phyloP scores from a whole-genome alignment of 2,797 vertebrate species.

The Dromococcyx pavoninus region DNA sequence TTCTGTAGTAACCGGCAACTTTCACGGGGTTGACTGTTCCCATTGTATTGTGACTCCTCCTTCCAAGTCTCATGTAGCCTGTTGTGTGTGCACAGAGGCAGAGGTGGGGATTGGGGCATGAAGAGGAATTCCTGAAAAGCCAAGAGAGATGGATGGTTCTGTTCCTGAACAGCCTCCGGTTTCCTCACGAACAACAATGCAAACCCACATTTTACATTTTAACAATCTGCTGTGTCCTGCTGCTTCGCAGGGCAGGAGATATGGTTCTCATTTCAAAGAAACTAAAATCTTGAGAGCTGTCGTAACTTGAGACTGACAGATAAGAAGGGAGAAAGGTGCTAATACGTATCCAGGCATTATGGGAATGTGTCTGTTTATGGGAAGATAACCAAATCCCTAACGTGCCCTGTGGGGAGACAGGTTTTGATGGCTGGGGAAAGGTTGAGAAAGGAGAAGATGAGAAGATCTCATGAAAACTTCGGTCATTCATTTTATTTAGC shows the following conservation, averaged over 20 bases:
- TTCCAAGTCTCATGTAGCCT: not conserved
- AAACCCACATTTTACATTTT: not conserved
- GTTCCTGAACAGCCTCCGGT: not conserved
- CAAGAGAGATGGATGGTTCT: rapidly evolving
- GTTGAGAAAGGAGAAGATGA: not conserved
- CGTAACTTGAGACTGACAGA: not conserved
- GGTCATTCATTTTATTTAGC: not conserved
- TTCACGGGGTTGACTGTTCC: not conserved
- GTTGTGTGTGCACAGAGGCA: not conserved
- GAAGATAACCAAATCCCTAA: not conserved
- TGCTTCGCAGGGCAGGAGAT: not conserved
- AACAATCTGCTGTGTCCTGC: not conserved
- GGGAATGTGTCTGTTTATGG: not conserved
- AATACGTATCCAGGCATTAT: not conserved
- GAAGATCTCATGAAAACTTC: not conserved
- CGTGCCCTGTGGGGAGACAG: rapidly evolving
- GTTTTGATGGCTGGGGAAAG: not conserved
- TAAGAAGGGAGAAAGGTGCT: not conserved
- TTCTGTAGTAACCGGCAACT: not conserved
- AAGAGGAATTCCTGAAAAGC: not conserved
- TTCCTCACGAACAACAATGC: not conserved
- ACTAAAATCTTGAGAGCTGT: not conserved
- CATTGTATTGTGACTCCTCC: not conserved
- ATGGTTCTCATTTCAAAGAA: not conserved
- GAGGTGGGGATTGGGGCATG: not conserved